A percentile compares a stretch with the other conserved stretches of the same genome.
phyloP scores from a whole-genome alignment of 2,113 vertebrate genomes.

The Sula dactylatra region DNA sequence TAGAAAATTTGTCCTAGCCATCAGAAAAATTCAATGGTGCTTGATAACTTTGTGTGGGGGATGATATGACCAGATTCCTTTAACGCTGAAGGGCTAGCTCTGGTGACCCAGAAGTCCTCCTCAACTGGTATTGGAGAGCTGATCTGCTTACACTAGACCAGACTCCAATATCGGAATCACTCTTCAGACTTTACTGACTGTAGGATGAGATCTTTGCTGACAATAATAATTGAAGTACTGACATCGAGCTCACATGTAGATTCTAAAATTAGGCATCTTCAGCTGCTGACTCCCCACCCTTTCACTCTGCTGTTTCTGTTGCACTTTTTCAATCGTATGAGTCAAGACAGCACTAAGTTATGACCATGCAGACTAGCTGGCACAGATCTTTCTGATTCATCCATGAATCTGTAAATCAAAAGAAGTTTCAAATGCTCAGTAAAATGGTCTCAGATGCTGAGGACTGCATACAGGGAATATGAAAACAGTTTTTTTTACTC shows the following conservation, averaged over 20 bases:
- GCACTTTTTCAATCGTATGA: background rate
- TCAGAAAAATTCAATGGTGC: background rate
- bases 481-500: background rate
- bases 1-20: background rate
- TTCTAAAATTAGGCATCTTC: background rate
- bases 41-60: background rate
- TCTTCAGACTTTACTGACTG: background rate
- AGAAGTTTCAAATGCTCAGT: background rate
- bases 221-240: background rate
- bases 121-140: fast-evolving
- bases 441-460: conserved; percentile 1
- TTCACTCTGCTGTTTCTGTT: background rate
- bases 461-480: background rate
- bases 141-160: background rate
- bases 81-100: background rate
- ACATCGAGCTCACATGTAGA: background rate
- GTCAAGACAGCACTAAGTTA: background rate
- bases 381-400: background rate
- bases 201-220: background rate
- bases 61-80: background rate
- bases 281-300: background rate
- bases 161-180: background rate
- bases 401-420: conserved; percentile 16
- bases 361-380: background rate
- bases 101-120: background rate